phyloP scores from a whole-genome alignment of 2,113 vertebrate genomes.

The Bostrychus sinensis region DNA sequence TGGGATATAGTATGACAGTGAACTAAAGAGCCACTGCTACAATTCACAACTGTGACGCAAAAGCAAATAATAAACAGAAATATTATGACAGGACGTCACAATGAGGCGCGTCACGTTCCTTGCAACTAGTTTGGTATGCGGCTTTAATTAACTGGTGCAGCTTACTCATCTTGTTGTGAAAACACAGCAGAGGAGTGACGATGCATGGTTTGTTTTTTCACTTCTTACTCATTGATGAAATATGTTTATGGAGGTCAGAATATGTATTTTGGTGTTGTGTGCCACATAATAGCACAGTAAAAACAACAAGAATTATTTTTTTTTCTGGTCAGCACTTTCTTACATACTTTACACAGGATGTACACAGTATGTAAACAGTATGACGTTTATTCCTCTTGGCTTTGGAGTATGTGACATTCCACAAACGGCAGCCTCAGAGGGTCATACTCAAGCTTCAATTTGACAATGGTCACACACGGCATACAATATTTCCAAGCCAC shows the following conservation, averaged over 20 bases:
- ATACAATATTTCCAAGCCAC: too few species aligned
- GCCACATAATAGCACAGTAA: neutral
- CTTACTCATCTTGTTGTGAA: slow-evolving; percentile 7
- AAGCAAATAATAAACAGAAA: slow-evolving; percentile 15
- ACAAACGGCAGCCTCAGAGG: too few species aligned
- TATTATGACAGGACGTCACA: neutral
- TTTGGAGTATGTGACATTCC: too few species aligned
- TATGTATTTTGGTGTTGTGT: slow-evolving; percentile 6
- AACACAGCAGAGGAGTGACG: neutral
- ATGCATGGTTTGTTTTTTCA: neutral
- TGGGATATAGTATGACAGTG: neutral
- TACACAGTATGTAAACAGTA: too few species aligned
- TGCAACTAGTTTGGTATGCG: neutral
- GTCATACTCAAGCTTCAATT: too few species aligned
- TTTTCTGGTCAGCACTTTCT: too few species aligned
- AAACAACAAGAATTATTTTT: neutral
- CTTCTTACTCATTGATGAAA: slow-evolving; percentile 2
- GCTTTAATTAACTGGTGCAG: slow-evolving; percentile 23
- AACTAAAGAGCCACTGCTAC: neutral
- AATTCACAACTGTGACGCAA: neutral
- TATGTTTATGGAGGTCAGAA: slow-evolving; percentile 7
- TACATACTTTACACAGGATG: too few species aligned
- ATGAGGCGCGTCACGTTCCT: slow-evolving; percentile 1
- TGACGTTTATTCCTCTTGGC: too few species aligned
- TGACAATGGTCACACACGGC: too few species aligned